Conservation (phyloP, 2,113 vertebrate species). For the Trachemys scripta region DNA sequence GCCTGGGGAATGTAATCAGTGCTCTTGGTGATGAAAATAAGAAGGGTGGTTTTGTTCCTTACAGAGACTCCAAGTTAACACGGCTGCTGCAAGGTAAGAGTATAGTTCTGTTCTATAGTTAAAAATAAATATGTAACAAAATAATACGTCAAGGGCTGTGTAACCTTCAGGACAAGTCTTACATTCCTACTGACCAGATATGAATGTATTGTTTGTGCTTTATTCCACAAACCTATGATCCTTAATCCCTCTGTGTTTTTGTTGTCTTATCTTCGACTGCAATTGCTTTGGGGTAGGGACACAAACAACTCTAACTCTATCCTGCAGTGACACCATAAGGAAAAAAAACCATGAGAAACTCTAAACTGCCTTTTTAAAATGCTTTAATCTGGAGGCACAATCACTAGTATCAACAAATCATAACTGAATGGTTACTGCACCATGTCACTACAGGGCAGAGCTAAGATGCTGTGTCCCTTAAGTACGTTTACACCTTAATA, state of each 20-base stretch:
- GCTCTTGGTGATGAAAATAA: constrained; percentile 96
- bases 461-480: not conserved
- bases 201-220: not conserved
- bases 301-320: not conserved
- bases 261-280: not conserved
- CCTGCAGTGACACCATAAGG: not conserved
- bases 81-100: constrained; percentile 92
- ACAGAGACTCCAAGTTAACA: constrained; percentile 96
- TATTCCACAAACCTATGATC: not conserved
- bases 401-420: not conserved
- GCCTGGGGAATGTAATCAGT: constrained; percentile 96
- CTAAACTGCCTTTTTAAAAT: not conserved
- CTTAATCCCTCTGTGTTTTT: not conserved
- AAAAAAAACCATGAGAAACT: not conserved
- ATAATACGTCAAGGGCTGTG: accelerated
- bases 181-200: not conserved
- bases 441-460: not conserved
- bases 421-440: not conserved
- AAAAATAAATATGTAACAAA: not conserved
- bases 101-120: not conserved
- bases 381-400: not conserved
- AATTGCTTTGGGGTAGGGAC: not conserved
- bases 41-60: constrained; percentile 92
- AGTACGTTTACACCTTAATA: not conserved
- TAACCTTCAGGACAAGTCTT: not conserved